Percentiles rank a stretch among this genome's conserved stretches.
Conservation (phyloP, 2,113 vertebrate genomes). For the Antechinus flavipes region DNA sequence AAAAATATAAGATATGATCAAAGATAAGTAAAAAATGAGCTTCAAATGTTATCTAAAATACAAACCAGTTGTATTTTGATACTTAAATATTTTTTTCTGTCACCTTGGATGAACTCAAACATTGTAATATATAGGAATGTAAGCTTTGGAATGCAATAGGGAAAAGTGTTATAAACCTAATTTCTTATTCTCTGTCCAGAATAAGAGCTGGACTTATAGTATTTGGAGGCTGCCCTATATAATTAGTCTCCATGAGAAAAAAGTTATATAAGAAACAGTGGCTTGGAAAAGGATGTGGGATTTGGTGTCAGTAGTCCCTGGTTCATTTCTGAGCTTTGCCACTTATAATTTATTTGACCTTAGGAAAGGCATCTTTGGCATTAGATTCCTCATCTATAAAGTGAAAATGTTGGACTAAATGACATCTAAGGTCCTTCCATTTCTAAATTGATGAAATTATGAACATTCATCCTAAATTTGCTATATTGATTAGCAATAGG, state of each 20-base stretch:
- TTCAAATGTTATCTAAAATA: conserved; percentile 2
- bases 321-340: too few species aligned
- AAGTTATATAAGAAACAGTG: too few species aligned
- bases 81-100: background rate
- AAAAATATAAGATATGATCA: background rate
- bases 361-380: background rate
- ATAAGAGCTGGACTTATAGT: background rate
- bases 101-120: conserved; percentile 13
- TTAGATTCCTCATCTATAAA: background rate
- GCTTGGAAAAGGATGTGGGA: too few species aligned
- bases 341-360: background rate
- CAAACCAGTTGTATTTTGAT: background rate
- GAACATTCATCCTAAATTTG: background rate
- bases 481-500: background rate
- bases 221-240: background rate
- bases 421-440: background rate
- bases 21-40: conserved; percentile 25
- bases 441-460: background rate
- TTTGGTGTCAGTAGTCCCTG: too few species aligned
- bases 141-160: background rate
- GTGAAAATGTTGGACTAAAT: background rate
- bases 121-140: background rate
- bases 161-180: background rate
- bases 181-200: background rate
- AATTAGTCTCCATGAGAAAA: background rate